phyloP scores from a whole-genome alignment of 2,113 vertebrate genomes.

The Aramus guarauna region DNA sequence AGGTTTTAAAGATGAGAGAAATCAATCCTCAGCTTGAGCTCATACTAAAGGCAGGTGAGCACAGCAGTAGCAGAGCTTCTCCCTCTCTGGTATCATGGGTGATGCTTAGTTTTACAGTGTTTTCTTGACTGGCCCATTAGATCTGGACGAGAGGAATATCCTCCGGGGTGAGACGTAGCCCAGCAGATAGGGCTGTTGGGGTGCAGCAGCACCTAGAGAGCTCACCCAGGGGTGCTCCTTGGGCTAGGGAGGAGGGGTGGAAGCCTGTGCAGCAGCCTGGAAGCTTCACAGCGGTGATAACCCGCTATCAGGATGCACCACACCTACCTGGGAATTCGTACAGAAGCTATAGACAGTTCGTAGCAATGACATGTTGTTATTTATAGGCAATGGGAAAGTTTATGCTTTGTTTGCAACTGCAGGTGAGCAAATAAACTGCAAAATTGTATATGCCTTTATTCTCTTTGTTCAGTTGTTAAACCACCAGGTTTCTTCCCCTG shows the following conservation, averaged over 20 bases:
- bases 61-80: background rate
- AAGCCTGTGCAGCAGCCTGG: background rate
- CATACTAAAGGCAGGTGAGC: background rate
- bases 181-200: background rate
- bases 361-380: background rate
- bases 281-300: background rate
- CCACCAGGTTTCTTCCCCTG: background rate
- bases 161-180: rapidly evolving
- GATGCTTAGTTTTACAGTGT: background rate
- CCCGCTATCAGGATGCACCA: rapidly evolving
- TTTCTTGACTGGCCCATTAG: background rate
- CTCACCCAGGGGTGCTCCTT: rapidly evolving
- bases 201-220: background rate
- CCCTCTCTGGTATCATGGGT: rapidly evolving
- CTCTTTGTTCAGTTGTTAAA: background rate
- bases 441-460: background rate
- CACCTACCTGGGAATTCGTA: background rate
- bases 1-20: background rate
- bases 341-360: background rate
- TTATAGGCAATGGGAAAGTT: background rate
- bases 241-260: background rate
- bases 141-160: background rate
- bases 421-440: background rate
- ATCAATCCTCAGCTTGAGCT: background rate
- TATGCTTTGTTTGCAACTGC: background rate